phyloP scores from a whole-genome alignment of 2,113 vertebrate species.

The Ciconia boyciana region DNA sequence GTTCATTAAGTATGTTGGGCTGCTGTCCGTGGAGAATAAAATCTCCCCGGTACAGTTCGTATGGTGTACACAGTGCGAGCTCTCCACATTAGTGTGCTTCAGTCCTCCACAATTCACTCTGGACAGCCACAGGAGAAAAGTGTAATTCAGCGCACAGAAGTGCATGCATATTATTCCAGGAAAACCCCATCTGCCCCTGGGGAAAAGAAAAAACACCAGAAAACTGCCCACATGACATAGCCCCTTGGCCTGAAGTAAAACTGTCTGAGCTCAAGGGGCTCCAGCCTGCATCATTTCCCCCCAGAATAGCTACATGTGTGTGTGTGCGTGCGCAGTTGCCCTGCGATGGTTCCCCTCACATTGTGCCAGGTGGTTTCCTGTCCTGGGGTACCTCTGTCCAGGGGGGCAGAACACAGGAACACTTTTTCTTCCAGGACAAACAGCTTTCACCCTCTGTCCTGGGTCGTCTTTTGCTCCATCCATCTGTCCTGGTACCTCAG shows the following conservation, averaged over 20 bases:
- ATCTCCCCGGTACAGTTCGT: background rate
- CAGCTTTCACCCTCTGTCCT: background rate
- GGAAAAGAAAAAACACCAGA: background rate
- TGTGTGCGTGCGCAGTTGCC: background rate
- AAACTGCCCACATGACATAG: background rate
- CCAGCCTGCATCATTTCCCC: background rate
- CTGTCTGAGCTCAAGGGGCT: background rate
- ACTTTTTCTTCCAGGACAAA: background rate
- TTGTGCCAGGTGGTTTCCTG: background rate
- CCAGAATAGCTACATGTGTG: background rate
- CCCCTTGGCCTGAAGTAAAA: background rate
- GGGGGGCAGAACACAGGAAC: background rate
- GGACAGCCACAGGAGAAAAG: background rate
- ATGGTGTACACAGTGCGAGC: background rate
- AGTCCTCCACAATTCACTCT: background rate
- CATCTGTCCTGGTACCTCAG: background rate
- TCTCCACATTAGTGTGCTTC: background rate
- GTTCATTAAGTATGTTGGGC: slow-evolving; percentile 45
- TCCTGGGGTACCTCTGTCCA: background rate
- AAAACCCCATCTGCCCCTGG: background rate
- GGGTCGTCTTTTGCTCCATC: background rate
- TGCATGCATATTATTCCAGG: background rate
- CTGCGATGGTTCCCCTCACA: background rate
- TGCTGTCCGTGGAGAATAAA: slow-evolving; percentile 6
- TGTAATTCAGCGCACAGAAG: background rate